Evolutionary conservation across 2,888 invertebrate species (phyloP).

Genomic region (Catotricha subobsoleta): DNA sequence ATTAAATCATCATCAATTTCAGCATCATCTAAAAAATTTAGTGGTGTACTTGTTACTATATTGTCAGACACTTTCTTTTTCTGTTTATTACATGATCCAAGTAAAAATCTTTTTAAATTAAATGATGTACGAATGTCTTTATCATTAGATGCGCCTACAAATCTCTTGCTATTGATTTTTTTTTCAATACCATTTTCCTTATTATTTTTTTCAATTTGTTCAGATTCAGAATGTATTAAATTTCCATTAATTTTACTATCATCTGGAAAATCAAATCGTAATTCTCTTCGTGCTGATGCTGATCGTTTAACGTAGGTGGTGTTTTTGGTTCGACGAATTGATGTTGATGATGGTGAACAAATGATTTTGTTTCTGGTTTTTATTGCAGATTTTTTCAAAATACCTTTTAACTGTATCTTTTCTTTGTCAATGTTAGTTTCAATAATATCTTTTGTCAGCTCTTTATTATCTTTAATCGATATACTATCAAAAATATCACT

Average conservation of each 20-base stretch:
- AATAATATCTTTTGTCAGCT: neutral
- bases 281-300: conserved; percentile 10
- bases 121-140: neutral
- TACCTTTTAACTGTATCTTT: conserved; percentile 10
- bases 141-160: neutral
- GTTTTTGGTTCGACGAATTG: conserved; percentile 9
- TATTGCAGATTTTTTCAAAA: conserved; percentile 12
- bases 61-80: conserved; percentile 2
- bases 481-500: conserved; percentile 13
- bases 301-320: conserved; percentile 10
- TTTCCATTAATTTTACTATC: neutral
- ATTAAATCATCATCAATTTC: neutral
- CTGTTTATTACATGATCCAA: neutral
- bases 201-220: neutral
- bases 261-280: conserved; percentile 12
- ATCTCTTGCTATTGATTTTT: neutral
- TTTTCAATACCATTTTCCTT: neutral
- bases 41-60: conserved; percentile 13
- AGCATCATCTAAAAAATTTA: conserved; percentile 11
- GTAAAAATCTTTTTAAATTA: too few species aligned
- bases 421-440: neutral
- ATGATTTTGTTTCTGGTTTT: conserved; percentile 8
- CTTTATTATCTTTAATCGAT: neutral
- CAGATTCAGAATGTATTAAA: conserved; percentile 1
- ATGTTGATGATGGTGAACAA: conserved; percentile 11